Conservation (phyloP, 1,140 invertebrate species). For the Eulimnadia texana region DNA sequence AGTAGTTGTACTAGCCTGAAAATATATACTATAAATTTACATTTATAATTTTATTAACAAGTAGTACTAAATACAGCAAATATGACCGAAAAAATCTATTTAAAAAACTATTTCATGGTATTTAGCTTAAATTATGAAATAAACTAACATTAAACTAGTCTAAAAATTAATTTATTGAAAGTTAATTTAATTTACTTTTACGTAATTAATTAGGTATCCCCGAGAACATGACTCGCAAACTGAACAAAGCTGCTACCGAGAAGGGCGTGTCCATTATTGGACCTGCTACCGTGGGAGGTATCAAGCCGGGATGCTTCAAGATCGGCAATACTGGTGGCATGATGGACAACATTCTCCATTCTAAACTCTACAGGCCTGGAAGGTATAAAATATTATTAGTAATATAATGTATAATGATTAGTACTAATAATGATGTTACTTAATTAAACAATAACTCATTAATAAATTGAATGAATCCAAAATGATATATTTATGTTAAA, state of each 20-base stretch:
- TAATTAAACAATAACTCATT: too few species aligned
- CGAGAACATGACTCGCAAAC: constrained; percentile 70
- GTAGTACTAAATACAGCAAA: background rate
- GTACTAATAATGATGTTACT: too few species aligned
- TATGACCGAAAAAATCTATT: too few species aligned
- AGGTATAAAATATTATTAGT: too few species aligned
- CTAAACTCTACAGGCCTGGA: constrained; percentile 89
- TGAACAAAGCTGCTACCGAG: constrained; percentile 71
- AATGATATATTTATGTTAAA: too few species aligned
- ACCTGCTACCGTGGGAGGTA: constrained; percentile 93
- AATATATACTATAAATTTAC: background rate
- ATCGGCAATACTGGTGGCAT: constrained; percentile 99
- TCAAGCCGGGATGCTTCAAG: constrained; percentile 98
- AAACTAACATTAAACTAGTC: background rate
- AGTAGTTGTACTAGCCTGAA: too few species aligned
- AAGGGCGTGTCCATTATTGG: constrained; percentile 80
- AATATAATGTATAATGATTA: too few species aligned
- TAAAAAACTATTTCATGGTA: too few species aligned
- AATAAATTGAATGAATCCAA: too few species aligned
- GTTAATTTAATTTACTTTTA: background rate
- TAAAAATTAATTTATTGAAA: background rate
- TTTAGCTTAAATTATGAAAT: too few species aligned
- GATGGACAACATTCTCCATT: constrained; percentile 98
- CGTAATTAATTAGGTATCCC: constrained; percentile 25
- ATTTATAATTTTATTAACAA: background rate